Conservation (phyloP, 2,113 vertebrate genomes). For the Meleagris gallopavo region DNA sequence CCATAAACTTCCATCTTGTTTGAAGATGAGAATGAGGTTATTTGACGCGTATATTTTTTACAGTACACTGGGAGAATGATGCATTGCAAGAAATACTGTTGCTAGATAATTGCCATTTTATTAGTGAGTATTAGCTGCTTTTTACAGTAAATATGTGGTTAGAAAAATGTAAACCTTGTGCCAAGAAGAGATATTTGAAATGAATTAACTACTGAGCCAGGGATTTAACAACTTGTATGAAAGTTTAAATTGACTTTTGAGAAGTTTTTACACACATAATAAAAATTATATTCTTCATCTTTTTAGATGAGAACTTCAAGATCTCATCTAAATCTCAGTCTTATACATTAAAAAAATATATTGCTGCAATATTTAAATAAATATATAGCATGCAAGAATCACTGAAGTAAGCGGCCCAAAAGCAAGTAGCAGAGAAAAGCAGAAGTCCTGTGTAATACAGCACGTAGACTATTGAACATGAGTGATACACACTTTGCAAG, state of each 20-base stretch:
- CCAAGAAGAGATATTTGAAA: constrained; percentile 44
- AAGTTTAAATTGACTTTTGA: constrained; percentile 9
- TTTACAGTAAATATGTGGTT: constrained; percentile 26
- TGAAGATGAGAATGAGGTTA: not conserved
- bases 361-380: not conserved
- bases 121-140: constrained; percentile 29
- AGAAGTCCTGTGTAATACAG: not conserved
- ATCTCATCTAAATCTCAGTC: not conserved
- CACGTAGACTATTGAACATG: constrained; percentile 21
- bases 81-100: not conserved
- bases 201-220: not conserved
- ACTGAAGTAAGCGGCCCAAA: not conserved
- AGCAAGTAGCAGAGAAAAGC: constrained; percentile 11
- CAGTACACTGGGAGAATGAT: not conserved
- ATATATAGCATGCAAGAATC: not conserved
- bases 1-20: not conserved
- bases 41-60: not conserved
- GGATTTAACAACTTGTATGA: constrained; percentile 7
- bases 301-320: not conserved
- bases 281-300: not conserved
- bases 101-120: constrained; percentile 32
- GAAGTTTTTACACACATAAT: not conserved
- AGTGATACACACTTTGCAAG: not conserved
- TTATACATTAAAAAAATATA: not conserved
- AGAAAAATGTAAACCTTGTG: constrained; percentile 30